A percentile compares a stretch with the other conserved stretches of the same genome.
Conservation (phyloP, 2,797 vertebrate species). For the Thripadectes ignobilis region DNA sequence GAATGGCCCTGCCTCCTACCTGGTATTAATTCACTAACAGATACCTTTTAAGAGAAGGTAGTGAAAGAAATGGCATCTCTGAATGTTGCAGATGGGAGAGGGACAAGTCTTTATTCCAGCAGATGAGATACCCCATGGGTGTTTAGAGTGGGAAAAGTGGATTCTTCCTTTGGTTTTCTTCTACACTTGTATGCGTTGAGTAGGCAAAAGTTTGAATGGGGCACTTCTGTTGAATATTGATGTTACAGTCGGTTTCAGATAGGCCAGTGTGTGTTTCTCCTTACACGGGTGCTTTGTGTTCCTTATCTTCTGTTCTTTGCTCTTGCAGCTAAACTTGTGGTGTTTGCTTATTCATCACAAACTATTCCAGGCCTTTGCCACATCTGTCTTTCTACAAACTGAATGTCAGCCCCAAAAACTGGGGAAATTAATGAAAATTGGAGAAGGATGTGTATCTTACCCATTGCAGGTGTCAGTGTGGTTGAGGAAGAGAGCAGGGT, state of each 20-base stretch:
- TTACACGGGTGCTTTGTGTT: not conserved
- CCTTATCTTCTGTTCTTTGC: conserved; percentile 4
- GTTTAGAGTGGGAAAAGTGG: not conserved
- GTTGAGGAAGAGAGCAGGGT: not conserved
- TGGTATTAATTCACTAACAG: not conserved
- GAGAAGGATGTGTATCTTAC: not conserved
- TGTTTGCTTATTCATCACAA: not conserved
- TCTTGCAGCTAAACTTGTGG: not conserved
- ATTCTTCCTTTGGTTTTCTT: not conserved
- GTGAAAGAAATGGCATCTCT: not conserved
- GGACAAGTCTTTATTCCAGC: not conserved
- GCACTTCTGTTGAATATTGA: not conserved
- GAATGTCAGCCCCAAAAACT: not conserved
- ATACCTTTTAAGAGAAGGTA: not conserved
- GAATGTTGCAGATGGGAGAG: not conserved
- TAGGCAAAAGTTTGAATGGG: not conserved
- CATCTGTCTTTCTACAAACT: not conserved
- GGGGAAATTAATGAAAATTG: not conserved
- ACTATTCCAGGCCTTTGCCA: not conserved
- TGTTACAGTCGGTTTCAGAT: not conserved
- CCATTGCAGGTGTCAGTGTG: not conserved
- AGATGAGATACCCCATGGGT: not conserved
- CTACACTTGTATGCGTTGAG: not conserved
- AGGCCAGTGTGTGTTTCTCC: not conserved
- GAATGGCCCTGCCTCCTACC: not conserved